Evolutionary conservation across 2,888 invertebrate species (phyloP).

Genomic region (Athalia circularis): DNA sequence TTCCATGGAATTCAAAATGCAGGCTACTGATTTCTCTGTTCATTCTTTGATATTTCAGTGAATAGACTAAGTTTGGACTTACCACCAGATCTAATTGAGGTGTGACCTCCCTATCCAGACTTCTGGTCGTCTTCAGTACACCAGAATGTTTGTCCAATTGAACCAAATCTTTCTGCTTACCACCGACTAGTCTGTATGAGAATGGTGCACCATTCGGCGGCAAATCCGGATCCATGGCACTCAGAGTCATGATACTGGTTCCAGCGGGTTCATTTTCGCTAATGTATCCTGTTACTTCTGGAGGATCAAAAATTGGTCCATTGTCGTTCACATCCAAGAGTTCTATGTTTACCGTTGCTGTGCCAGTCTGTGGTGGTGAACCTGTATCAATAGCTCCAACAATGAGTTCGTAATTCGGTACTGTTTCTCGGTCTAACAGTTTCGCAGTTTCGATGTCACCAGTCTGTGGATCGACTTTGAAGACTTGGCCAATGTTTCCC

Average conservation of each 20-base stretch:
- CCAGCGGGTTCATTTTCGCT: slow-evolving; percentile 91
- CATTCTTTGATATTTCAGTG: background rate
- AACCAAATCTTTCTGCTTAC: slow-evolving; percentile 85
- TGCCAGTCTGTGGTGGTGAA: slow-evolving; percentile 93
- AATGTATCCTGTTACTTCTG: slow-evolving; percentile 84
- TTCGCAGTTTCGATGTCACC: slow-evolving; percentile 89
- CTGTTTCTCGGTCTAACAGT: slow-evolving; percentile 87
- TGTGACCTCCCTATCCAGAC: slow-evolving; percentile 88
- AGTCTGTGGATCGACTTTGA: slow-evolving; percentile 90
- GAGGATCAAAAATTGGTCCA: slow-evolving; percentile 87
- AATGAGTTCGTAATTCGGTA: slow-evolving; percentile 84
- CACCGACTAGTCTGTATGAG: slow-evolving; percentile 86
- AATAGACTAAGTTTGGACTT: slow-evolving; percentile 52
- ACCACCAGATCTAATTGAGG: slow-evolving; percentile 84
- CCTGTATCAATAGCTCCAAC: slow-evolving; percentile 94
- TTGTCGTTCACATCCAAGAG: slow-evolving; percentile 95
- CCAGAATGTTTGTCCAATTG: slow-evolving; percentile 88
- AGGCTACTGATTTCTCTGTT: background rate
- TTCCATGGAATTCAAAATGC: background rate
- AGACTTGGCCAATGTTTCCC: slow-evolving; percentile 88
- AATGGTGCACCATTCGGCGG: slow-evolving; percentile 95
- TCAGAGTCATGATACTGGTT: slow-evolving; percentile 88
- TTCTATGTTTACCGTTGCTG: slow-evolving; percentile 86
- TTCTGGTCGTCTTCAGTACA: slow-evolving; percentile 84
- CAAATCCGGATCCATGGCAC: slow-evolving; percentile 91